Evolutionary conservation across 2,113 vertebrate species (phyloP), one percentile per base, ranked within the genome.

Genomic region (Triplophysa tibetana): DNA sequence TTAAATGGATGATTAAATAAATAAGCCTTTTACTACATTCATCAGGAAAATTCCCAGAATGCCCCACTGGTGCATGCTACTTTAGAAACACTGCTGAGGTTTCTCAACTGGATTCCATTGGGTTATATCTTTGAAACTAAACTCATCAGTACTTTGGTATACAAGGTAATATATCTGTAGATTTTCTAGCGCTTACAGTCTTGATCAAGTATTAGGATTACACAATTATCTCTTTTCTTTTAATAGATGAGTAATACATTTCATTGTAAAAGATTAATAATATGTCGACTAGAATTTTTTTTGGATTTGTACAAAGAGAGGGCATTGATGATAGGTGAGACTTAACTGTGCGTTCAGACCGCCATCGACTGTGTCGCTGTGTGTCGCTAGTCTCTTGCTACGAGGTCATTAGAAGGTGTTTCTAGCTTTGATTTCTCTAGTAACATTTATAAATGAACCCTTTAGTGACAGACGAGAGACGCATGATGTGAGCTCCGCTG

Each of bases 91-190:
- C 92, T 99, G 75, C 91, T 99, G 21, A 94, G 98, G 87, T 99
- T 99, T 88, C 94, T 99, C 76, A 99, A 99, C 92, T 99, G 98
- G 98, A 99, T 99, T 93, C 98, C 98, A 33, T 90, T 99, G 85
- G 98, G 98, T 52, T 99, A 99, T 88, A 99, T 99, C 88, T 99
- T 99, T 92, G 98, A 99, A 91, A 99, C 98, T 80, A 99, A 99
- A 88, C 91, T 99, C 87, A 99, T 99, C 90, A 99, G 97, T 93
- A 99, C 98, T 26, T 90, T 99, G 90, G 97, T 99, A 89, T 99
- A 99, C 86, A 99, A 99, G 96, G 98, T 99, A 91, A 8, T n/a
- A 8, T n/a, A 24, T 45, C 56, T 75, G 60, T 2, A 62, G 8
- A 26, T 61, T 48, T 43, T 75, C 16, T 43, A 21, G 29, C 19